Evolutionary conservation across 2,797 vertebrate genomes (phyloP), one percentile per base, ranked within the genome.

Genomic region (Cryptoblepharus egeriae): DNA sequence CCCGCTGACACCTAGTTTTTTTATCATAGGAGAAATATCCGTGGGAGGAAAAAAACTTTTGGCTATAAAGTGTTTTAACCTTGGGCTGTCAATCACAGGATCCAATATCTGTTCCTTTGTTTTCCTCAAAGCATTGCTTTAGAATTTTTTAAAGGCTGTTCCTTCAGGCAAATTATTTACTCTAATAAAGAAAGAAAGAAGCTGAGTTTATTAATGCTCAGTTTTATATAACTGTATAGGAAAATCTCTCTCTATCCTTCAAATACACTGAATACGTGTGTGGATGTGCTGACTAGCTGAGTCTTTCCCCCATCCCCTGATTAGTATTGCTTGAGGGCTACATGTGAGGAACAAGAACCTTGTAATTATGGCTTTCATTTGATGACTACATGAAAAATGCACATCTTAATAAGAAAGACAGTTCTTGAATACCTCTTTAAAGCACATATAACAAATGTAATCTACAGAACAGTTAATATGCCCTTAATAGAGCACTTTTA

Each of bases 391-490:
- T 61, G 28, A 58, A 72, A n/a, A 67, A 78, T 58, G 74, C 22
- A 72, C 32, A 28, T 83, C 68, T 73, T 67, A 74, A 35, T 28
- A 58, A 30, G 58, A 60, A 77, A 57, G 26, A 37, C 32, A 39
- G 8, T 65, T 73, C 15, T 45, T 58, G 16, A 65, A 8, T 79
- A 28, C 42, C 24, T 72, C 52, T 9, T 78, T 10, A 26, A 79
- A 39, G 68, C 58, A 84, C 76, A 32, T 81, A 37, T 30, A 87
- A 76, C 57, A 71, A 58, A 71, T 83, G 39, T 75, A 30, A 82
- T 28, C 55, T 42, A 81, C 0, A 82, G 63, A 87, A 88, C 82
- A 77, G 77, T 5, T 77, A 83, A 89, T 2, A 3, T 85, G 60
- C 32, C 45, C n/a, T 71, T 74, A 7, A 58, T 58, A 55, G 1